These are phyloP conservation scores for Selenia dentaria DNA, from an alignment of 2,888 invertebrate genomes.

Conservation along the genomic window DNA sequence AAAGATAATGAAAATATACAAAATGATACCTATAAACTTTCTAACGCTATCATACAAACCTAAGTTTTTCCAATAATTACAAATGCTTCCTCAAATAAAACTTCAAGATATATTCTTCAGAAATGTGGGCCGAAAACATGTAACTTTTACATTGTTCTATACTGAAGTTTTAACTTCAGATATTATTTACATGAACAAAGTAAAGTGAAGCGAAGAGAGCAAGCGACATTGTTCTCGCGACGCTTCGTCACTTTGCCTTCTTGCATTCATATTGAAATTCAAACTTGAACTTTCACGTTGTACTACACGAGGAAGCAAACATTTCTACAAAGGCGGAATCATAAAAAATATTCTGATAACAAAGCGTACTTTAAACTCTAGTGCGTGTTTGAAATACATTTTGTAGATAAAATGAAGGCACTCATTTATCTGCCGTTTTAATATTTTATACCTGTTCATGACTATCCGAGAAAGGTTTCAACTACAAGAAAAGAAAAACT, in stretches of 20 bases:
- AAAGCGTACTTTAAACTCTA: slow-evolving; percentile 44
- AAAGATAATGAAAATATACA: slow-evolving; percentile 31
- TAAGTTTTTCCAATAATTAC: slow-evolving; percentile 12
- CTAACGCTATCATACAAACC: slow-evolving; percentile 25
- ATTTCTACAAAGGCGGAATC: slow-evolving; percentile 33
- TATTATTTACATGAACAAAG: slow-evolving; percentile 11
- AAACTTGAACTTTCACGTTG: slow-evolving; percentile 7
- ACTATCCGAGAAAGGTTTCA: slow-evolving; percentile 84
- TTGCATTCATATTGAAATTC: slow-evolving; percentile 13
- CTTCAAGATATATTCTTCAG: slow-evolving; percentile 6
- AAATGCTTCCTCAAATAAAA: slow-evolving; percentile 27
- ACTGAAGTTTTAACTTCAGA: too few relatives aligned
- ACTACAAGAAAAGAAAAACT: slow-evolving; percentile 76
- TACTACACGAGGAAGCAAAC: slow-evolving; percentile 49
- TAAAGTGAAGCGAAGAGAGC: slow-evolving; percentile 19
- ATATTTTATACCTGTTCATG: slow-evolving; percentile 79
- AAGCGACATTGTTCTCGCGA: slow-evolving; percentile 22
- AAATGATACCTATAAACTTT: slow-evolving; percentile 13
- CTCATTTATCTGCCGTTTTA: slow-evolving; percentile 64
- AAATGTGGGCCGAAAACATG: slow-evolving; percentile 10
- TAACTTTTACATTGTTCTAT: slow-evolving; percentile 13
- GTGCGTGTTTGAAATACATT: slow-evolving; percentile 53
- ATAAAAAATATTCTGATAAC: slow-evolving; percentile 35
- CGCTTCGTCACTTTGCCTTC: slow-evolving; percentile 18
- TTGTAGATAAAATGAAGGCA: slow-evolving; percentile 52